Conservation (phyloP, 1,140 invertebrate species). For the silkworm (Bombyx mori) region DNA sequence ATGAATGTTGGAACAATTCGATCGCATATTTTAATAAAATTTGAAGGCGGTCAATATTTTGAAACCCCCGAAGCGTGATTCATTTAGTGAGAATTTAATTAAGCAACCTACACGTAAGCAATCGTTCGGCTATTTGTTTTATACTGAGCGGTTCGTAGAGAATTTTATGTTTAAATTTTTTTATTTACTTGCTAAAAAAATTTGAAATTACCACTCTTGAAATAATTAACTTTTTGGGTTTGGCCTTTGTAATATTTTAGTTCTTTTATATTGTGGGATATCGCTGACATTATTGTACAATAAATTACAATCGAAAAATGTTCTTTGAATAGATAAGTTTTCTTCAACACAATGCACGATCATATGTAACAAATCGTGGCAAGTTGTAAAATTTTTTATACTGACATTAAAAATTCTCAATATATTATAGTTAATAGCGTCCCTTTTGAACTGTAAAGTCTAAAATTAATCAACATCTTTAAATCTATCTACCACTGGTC, state of each 20-base stretch:
- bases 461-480: neutral
- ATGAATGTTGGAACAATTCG: too few relatives aligned
- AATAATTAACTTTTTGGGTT: too few relatives aligned
- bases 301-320: too few relatives aligned
- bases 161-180: too few relatives aligned
- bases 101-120: conserved; percentile 3
- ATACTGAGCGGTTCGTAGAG: too few relatives aligned
- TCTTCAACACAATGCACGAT: neutral
- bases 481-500: neutral
- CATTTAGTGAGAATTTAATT: conserved; percentile 17
- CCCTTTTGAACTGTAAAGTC: neutral
- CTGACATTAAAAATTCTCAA: neutral
- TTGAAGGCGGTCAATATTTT: conserved; percentile 11
- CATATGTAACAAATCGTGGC: neutral
- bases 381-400: neutral
- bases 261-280: too few relatives aligned
- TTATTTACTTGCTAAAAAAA: too few relatives aligned
- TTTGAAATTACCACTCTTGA: too few relatives aligned
- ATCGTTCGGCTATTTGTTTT: too few relatives aligned
- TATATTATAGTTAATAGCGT: neutral
- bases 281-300: too few relatives aligned
- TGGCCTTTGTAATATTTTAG: too few relatives aligned
- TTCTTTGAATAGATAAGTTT: too few relatives aligned
- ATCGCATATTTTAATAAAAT: neutral
- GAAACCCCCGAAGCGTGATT: conserved; percentile 11